Percentiles rank a stretch among this genome's conserved stretches.
These are phyloP conservation scores for Sigmodon hispidus DNA, from an alignment of 2,113 vertebrate species.

Conservation along the genomic window DNA sequence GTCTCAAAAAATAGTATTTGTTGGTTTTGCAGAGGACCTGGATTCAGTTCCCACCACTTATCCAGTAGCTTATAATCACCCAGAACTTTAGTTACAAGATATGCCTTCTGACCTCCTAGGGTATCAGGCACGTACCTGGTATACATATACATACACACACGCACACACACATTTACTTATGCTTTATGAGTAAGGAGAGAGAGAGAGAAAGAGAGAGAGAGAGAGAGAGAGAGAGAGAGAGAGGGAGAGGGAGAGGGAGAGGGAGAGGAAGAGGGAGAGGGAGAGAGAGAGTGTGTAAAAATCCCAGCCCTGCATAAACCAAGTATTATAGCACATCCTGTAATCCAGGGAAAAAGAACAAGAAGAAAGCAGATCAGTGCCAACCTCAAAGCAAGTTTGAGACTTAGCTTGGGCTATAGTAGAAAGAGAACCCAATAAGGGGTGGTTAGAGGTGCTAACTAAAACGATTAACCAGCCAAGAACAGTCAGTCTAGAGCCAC, in stretches of 20 bases:
- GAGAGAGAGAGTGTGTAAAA: no score
- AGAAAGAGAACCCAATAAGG: neutral
- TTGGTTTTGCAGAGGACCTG: neutral
- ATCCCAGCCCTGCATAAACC: neutral
- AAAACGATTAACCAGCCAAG: conserved; percentile 58
- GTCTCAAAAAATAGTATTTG: neutral
- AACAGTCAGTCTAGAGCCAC: neutral
- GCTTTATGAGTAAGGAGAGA: no score
- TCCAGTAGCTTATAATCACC: neutral
- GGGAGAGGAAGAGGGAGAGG: no score
- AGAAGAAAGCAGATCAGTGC: neutral
- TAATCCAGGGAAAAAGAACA: neutral
- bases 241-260: no score
- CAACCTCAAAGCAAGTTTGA: neutral
- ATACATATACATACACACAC: neutral
- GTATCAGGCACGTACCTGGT: neutral
- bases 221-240: no score
- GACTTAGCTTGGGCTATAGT: neutral
- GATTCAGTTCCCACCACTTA: neutral
- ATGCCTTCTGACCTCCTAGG: neutral
- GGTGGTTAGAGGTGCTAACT: neutral
- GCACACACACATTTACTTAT: neutral
- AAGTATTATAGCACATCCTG: no score
- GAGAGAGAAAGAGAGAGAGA: no score
- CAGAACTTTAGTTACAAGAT: neutral